phyloP scores from a whole-genome alignment of 2,888 invertebrate species.

The Dryobota labecula region DNA sequence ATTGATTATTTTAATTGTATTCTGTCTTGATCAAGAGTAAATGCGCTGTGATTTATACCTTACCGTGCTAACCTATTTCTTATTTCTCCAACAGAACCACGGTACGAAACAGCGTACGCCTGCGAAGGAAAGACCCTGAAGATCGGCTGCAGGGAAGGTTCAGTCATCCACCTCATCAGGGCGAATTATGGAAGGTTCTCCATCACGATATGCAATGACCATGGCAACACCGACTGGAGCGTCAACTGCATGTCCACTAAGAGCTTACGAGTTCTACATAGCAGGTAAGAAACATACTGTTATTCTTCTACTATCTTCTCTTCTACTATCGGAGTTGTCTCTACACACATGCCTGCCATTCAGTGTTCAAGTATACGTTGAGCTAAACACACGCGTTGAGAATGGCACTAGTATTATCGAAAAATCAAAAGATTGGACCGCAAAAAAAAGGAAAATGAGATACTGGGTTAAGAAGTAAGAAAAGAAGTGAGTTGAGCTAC shows the following conservation, averaged over 20 bases:
- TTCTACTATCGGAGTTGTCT: no score
- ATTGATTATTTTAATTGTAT: no score
- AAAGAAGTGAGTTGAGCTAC: no score
- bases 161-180: constrained; percentile 96
- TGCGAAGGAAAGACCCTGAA: constrained; percentile 97
- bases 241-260: constrained; percentile 98
- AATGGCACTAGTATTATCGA: no score
- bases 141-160: constrained; percentile 97
- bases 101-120: constrained; percentile 97
- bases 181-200: constrained; percentile 99
- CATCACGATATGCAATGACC: constrained; percentile 98
- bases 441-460: no score
- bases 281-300: constrained; percentile 91
- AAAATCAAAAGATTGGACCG: no score
- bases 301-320: no score
- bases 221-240: constrained; percentile 98
- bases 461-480: no score
- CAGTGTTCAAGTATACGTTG: no score
- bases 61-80: neutral
- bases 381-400: no score
- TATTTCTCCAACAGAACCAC: constrained; percentile 90
- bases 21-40: no score
- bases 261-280: constrained; percentile 96
- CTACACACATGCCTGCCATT: no score
- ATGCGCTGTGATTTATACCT: neutral